These are phyloP conservation scores for Ptilonorhynchus violaceus DNA, from an alignment of 2,113 vertebrate species.

Conservation along the genomic window DNA sequence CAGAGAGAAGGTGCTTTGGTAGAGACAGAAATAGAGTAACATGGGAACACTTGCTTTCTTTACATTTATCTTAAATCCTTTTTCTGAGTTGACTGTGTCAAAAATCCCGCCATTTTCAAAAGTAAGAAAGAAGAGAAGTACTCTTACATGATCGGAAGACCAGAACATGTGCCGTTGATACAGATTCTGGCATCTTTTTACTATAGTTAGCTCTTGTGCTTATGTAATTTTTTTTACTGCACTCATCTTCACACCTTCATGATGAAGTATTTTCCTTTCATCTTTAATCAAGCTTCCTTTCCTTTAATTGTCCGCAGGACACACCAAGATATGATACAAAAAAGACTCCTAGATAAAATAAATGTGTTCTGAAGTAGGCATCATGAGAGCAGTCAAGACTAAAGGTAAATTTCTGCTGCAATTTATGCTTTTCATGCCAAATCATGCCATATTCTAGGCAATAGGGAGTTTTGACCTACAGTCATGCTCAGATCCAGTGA, in stretches of 20 bases:
- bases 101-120: neutral
- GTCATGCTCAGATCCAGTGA: neutral
- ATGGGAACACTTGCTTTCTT: neutral
- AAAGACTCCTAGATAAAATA: neutral
- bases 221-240: neutral
- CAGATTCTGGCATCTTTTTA: neutral
- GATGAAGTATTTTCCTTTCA: neutral
- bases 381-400: neutral
- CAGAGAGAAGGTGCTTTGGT: neutral
- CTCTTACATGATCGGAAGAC: neutral
- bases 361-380: neutral
- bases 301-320: neutral
- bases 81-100: neutral
- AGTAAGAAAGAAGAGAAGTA: neutral
- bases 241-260: neutral
- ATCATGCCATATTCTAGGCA: neutral
- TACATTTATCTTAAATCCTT: neutral
- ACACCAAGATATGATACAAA: neutral
- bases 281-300: neutral
- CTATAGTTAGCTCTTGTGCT: neutral
- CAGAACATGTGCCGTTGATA: rapidly evolving
- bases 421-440: neutral
- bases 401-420: neutral
- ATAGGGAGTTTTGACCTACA: neutral
- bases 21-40: neutral